Base-by-base conservation (phyloP, 2,113 vertebrate species). In the Corydoras sp. region DNA sequence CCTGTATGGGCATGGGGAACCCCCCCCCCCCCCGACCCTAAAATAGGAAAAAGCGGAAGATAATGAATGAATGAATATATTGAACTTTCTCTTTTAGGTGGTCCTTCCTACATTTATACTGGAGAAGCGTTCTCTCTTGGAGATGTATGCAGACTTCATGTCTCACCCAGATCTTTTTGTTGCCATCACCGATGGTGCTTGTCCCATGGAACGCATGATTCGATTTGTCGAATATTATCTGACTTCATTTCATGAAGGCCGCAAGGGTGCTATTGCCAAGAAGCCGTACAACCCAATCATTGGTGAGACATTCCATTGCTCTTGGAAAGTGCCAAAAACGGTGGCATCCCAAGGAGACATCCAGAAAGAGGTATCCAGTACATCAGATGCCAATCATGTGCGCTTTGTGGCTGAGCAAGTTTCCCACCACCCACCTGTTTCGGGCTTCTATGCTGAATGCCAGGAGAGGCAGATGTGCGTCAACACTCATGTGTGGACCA, bases 91-190 rank as follows among this genome's bases (percentile, higher is more conserved):
- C 79, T 5, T 60, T 8, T 54, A 98, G 97, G 95, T 99, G 81
- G 96, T 98, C 67, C 94, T 98, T 48, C 97, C 97, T 76, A 98
- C 96, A 2, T 99, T 99, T 80, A 99, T 98, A 76, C 85, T 99
- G 32, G 97, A 99, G 89, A 98, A 98, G 82, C 95, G 96, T 2
- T 99, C 96, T 0, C 72, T 99, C 82, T 78, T 99, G 85, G 97
- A 99, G 86, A 99, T 99, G 97, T 99, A 98, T 3, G 95, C 97
- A 0, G 97, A 98, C 84, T 99, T 99, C 85, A 94, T 99, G 94
- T 98, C 96, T 6, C 95, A 99, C 76, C 95, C 97, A 0, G 95
- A 96, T 59, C 91, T 98, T 55, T 98, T 99, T 71, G 69, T 98
- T 67, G 83, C 93, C 58, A 92, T 99, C 85, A 86, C 93, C 0